Percentiles rank a stretch among this genome's conserved stretches.
phyloP scores from a whole-genome alignment of 1,140 invertebrate genomes.

The Rhopalosiphum padi region DNA sequence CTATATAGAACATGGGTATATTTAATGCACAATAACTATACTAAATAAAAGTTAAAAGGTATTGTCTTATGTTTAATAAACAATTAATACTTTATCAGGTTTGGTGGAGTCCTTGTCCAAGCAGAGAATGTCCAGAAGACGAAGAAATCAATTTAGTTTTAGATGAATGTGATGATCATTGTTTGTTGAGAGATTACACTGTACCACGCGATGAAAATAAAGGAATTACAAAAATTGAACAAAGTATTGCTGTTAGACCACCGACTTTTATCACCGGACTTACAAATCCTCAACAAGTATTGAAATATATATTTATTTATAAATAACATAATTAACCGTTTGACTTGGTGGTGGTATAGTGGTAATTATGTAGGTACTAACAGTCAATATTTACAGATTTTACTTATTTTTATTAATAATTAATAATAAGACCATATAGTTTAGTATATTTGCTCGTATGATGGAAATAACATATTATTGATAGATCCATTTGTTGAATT shows the following conservation, averaged over 20 bases:
- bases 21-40: neutral
- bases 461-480: neutral
- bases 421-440: no score
- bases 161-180: constrained; percentile 74
- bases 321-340: neutral
- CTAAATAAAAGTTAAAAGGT: neutral
- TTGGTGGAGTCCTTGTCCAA: constrained; percentile 80
- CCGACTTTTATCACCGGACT: constrained; percentile 59
- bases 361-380: no score
- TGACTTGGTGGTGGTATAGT: neutral
- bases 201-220: constrained; percentile 50
- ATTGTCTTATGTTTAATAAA: neutral
- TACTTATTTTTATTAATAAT: no score
- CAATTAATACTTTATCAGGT: constrained; percentile 64
- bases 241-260: constrained; percentile 62
- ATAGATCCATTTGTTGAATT: neutral
- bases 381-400: neutral
- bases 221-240: constrained; percentile 60
- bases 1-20: neutral
- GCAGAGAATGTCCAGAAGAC: constrained; percentile 75
- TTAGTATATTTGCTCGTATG: neutral
- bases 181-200: constrained; percentile 65
- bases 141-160: constrained; percentile 75
- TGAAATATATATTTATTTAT: neutral
- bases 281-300: constrained; percentile 40